These are phyloP conservation scores for Meda fulgida DNA, from an alignment of 2,797 vertebrate genomes.

Conservation along the genomic window DNA sequence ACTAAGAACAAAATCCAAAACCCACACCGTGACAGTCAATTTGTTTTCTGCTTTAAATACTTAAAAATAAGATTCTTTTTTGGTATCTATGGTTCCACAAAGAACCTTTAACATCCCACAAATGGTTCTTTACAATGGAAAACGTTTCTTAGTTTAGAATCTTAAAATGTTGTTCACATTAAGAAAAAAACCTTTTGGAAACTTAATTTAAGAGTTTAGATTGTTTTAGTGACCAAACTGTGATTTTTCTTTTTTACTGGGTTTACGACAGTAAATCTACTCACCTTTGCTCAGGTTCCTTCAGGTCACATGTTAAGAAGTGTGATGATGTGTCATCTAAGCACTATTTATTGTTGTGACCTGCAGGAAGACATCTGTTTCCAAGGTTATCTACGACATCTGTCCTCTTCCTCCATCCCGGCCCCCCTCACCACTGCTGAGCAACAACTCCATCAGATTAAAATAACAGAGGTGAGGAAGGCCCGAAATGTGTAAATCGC, in stretches of 20 bases:
- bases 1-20: too few species aligned
- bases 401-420: slow-evolving; percentile 85
- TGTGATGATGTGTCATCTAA: slow-evolving; percentile 16
- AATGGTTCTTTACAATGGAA: background rate
- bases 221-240: background rate
- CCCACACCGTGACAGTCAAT: too few species aligned
- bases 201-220: background rate
- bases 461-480: slow-evolving; percentile 88
- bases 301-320: background rate
- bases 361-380: slow-evolving; percentile 92
- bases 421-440: slow-evolving; percentile 91
- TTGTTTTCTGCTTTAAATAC: background rate
- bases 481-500: background rate
- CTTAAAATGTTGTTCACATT: too few species aligned
- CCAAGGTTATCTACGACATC: slow-evolving; percentile 90
- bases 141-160: background rate
- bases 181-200: too few species aligned
- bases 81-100: background rate
- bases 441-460: slow-evolving; percentile 92
- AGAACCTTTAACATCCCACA: background rate
- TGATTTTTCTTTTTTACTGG: background rate
- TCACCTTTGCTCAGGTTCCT: background rate
- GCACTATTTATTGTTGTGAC: slow-evolving; percentile 15
- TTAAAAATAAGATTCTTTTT: background rate
- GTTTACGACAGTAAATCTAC: background rate